Conservation (phyloP, 2,888 invertebrate genomes). For the Perdita meconis region DNA sequence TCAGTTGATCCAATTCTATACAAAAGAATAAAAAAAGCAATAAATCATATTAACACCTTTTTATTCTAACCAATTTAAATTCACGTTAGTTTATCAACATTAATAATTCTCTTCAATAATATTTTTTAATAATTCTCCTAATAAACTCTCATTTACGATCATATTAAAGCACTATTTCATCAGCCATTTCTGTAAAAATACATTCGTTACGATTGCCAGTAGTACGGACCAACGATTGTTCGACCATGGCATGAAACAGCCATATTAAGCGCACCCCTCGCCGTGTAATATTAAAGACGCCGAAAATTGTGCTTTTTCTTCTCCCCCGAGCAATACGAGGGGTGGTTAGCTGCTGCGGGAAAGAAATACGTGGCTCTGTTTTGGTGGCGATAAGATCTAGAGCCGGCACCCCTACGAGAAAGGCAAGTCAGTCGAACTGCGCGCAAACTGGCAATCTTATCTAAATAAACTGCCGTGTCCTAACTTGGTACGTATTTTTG, state of each 20-base stretch:
- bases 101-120: too few species aligned
- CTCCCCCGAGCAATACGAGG: background rate
- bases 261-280: background rate
- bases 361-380: conserved; percentile 72
- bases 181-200: background rate
- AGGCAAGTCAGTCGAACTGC: conserved; percentile 57
- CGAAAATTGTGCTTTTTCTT: conserved; percentile 20
- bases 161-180: background rate
- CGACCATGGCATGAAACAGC: background rate
- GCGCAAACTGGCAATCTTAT: conserved; percentile 71
- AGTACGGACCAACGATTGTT: conserved; percentile 5
- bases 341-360: conserved; percentile 25
- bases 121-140: too few species aligned
- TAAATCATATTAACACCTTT: too few species aligned
- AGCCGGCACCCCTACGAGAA: conserved; percentile 50
- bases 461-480: conserved; percentile 76
- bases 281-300: conserved; percentile 7
- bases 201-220: conserved; percentile 5
- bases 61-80: too few species aligned
- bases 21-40: too few species aligned
- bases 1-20: too few species aligned
- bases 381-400: conserved; percentile 72
- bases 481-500: conserved; percentile 60
- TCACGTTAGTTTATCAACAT: too few species aligned
- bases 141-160: background rate